phyloP scores from a whole-genome alignment of 1,140 invertebrate genomes.

The Rhagoletis pomonella region DNA sequence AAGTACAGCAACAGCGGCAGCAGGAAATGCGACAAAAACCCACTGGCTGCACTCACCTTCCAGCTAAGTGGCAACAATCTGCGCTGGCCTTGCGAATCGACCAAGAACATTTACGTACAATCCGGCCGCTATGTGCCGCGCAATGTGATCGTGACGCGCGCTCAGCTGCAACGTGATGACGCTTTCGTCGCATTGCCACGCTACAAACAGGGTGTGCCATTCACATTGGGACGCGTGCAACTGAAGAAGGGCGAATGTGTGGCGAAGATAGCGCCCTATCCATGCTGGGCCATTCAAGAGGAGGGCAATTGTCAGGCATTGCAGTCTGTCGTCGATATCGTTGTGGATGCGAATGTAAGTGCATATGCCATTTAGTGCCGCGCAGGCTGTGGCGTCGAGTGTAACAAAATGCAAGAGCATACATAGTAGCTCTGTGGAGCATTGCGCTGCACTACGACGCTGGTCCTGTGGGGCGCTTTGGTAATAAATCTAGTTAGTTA shows the following conservation, averaged over 20 bases:
- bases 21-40: slow-evolving; percentile 62
- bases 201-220: slow-evolving; percentile 78
- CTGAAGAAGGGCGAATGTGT: slow-evolving; percentile 75
- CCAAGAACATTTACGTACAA: slow-evolving; percentile 77
- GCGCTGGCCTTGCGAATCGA: slow-evolving; percentile 77
- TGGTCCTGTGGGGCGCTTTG: background rate
- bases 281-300: slow-evolving; percentile 79
- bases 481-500: slow-evolving; percentile 46
- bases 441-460: too few relatives aligned
- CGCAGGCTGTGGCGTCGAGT: background rate
- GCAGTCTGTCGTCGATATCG: slow-evolving; percentile 79
- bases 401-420: background rate
- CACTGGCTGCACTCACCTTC: slow-evolving; percentile 70
- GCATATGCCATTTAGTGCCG: background rate
- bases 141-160: slow-evolving; percentile 79
- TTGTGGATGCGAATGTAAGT: slow-evolving; percentile 76
- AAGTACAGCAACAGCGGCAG: slow-evolving; percentile 49
- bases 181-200: slow-evolving; percentile 78
- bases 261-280: slow-evolving; percentile 77
- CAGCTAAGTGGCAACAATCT: slow-evolving; percentile 76
- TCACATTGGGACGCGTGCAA: slow-evolving; percentile 78
- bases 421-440: too few relatives aligned
- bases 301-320: slow-evolving; percentile 79
- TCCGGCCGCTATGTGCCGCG: slow-evolving; percentile 77
- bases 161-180: slow-evolving; percentile 78